Base-by-base conservation (phyloP, 2,113 vertebrate species). In the Urocolius indicus region DNA sequence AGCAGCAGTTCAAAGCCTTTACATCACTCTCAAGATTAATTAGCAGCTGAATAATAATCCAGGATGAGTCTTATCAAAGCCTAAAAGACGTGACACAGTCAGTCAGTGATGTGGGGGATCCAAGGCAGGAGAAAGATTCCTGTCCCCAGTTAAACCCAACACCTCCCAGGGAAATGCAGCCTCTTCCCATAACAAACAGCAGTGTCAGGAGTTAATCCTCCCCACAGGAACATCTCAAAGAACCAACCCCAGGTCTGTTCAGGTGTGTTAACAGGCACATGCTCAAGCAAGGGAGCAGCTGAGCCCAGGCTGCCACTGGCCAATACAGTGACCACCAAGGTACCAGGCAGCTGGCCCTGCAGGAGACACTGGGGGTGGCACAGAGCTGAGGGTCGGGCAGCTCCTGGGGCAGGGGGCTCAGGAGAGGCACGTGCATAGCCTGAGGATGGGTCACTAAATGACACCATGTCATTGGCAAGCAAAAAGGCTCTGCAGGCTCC, bases 1-100 rank as follows among this genome's bases (percentile, higher is more conserved):
- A 93, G 80, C 29, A 83, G 62, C 62, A 83, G 84, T 90, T 89
- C 63, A 94, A 95, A 96, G 94, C 71, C 72, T 86, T 89, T 89
- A 85, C 75, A 85, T 79, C 18, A 17, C 43, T 90, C 95, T 82
- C 48, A 71, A 94, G 94, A 94, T 93, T 90, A 93, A 93, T 90
- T 93, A 94, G 59, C 43, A 85, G 87, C 62, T 84, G 82, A 94
- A 84, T 89, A 95, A 89, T 94, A 95, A 95, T 92, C 91, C 87
- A n/a, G 75, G 93, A 48, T 94, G 94, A 95, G 57, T 54, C 82
- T 89, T 83, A 87, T 5, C 69, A 51, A 92, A 63, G 59, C 54
- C 6, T 29, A 76, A 93, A 78, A 67, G 46, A 20, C 2, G 9
- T 0, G 1, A 45, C 23, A 20, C 2, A 29, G 92, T 78, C 88